Percentiles rank a stretch among this genome's conserved stretches.
phyloP scores from a whole-genome alignment of 1,140 invertebrate genomes.

The Trichonephila inaurata region DNA sequence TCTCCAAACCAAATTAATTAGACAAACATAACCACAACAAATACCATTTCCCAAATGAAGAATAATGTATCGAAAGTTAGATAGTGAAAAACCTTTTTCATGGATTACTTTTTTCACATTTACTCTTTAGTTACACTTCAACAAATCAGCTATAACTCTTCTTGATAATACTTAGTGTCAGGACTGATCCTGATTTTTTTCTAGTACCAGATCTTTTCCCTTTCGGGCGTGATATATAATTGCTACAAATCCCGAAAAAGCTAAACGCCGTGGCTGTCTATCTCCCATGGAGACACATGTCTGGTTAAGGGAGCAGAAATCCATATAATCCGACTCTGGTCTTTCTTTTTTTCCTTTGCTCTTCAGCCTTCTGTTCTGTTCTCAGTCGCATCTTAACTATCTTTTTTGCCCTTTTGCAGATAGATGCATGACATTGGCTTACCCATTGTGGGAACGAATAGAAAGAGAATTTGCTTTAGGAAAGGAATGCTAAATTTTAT shows the following conservation, averaged over 20 bases:
- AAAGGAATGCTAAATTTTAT: no score
- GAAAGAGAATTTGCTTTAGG: neutral
- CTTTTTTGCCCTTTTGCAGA: neutral
- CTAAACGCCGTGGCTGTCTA: constrained; percentile 23
- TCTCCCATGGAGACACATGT: constrained; percentile 26
- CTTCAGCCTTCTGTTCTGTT: neutral
- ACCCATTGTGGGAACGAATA: neutral
- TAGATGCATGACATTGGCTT: neutral
- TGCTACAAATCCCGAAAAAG: constrained; percentile 34
- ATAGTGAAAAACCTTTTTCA: neutral
- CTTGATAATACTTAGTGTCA: constrained; percentile 31
- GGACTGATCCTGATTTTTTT: neutral
- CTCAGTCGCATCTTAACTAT: constrained; percentile 22
- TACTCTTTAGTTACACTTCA: neutral
- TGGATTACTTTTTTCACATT: neutral
- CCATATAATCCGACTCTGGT: constrained; percentile 23
- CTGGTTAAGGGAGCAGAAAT: constrained; percentile 34
- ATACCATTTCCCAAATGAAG: neutral
- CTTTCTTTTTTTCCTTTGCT: constrained; percentile 2
- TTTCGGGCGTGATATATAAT: constrained; percentile 18
- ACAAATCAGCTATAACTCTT: constrained; percentile 27
- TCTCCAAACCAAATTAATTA: neutral
- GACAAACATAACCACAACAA: neutral
- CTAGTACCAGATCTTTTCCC: neutral
- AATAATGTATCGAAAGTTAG: neutral